These are phyloP conservation scores for Psilopogon haemacephalus DNA, from an alignment of 2,113 vertebrate species.

Conservation along the genomic window DNA sequence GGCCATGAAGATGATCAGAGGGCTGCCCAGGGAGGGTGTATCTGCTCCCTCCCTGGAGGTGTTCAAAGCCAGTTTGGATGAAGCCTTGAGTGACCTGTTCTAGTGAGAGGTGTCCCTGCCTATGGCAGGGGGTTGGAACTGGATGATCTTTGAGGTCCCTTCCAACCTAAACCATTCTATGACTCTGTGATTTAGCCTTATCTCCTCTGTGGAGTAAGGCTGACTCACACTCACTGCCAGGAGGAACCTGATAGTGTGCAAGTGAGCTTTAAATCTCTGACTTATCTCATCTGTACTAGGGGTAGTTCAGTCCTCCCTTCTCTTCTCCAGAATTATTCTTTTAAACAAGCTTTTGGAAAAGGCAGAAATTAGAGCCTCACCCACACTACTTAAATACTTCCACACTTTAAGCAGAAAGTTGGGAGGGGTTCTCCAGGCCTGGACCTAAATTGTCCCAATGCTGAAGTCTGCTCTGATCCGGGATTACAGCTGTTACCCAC, in stretches of 20 bases:
- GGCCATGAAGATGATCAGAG: too few relatives aligned
- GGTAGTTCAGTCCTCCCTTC: accelerated
- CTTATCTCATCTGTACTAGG: background rate
- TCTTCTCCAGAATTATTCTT: background rate
- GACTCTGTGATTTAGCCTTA: background rate
- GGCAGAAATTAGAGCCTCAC: background rate
- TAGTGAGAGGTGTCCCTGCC: too few relatives aligned
- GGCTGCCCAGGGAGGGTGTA: too few relatives aligned
- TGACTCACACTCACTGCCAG: background rate
- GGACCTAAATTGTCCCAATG: background rate
- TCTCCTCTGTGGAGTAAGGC: background rate
- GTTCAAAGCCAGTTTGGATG: too few relatives aligned
- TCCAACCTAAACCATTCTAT: too few relatives aligned
- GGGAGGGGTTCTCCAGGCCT: background rate
- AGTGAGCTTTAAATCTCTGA: background rate
- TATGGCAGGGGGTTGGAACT: too few relatives aligned
- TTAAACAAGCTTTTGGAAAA: background rate
- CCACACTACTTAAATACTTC: background rate
- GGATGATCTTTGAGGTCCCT: too few relatives aligned
- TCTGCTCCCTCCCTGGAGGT: too few relatives aligned
- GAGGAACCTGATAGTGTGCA: background rate
- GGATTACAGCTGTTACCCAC: background rate
- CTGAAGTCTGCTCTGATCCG: background rate
- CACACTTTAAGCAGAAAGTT: background rate
- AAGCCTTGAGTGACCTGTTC: too few relatives aligned